These are phyloP conservation scores for Furcifer pardalis DNA, from an alignment of 2,797 vertebrate species.

Conservation along the genomic window DNA sequence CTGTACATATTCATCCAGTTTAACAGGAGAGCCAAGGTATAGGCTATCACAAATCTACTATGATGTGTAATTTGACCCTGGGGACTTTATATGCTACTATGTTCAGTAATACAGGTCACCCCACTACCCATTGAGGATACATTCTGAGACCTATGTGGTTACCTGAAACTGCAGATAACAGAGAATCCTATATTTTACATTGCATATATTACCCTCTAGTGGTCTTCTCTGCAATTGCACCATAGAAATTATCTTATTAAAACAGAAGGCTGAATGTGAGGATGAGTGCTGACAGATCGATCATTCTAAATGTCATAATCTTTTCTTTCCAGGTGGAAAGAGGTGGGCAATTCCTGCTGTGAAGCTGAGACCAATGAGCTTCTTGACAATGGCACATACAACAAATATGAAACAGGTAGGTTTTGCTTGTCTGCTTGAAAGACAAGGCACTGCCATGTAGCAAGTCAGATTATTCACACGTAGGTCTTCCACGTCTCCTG, in stretches of 20 bases:
- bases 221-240: too few species aligned
- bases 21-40: not conserved
- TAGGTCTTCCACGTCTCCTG: not conserved
- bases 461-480: not conserved
- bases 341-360: slow-evolving; percentile 81
- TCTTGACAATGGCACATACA: slow-evolving; percentile 82
- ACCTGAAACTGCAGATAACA: too few species aligned
- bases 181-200: too few species aligned
- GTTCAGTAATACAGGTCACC: too few species aligned
- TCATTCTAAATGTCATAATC: not conserved
- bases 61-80: not conserved
- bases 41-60: not conserved
- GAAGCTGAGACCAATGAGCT: slow-evolving; percentile 68
- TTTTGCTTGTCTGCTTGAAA: accelerated
- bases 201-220: too few species aligned
- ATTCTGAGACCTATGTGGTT: too few species aligned
- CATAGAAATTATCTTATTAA: not conserved
- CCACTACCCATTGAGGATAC: too few species aligned
- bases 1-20: not conserved
- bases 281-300: not conserved
- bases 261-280: not conserved
- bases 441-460: not conserved
- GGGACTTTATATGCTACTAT: too few species aligned
- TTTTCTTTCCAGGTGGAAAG: slow-evolving; percentile 81
- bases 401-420: slow-evolving; percentile 87